Evolutionary conservation across 92 coral and sea anemone species (phyloP), one percentile per base, ranked within the genome.

Genomic region (Palythoa grandiflora): DNA sequence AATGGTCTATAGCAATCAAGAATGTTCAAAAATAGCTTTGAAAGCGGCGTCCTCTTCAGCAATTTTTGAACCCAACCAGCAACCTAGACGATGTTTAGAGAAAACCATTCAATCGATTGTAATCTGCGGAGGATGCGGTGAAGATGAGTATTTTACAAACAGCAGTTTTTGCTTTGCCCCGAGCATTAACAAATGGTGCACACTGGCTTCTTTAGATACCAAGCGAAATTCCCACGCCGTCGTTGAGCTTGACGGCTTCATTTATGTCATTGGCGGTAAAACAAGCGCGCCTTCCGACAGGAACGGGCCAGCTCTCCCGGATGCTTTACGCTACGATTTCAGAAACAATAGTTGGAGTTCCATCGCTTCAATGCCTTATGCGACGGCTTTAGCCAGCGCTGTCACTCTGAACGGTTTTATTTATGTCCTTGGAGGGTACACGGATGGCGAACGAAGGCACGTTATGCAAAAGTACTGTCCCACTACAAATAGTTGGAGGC

Each of bases 391-490:
- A 12, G 55, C 75, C 28, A 63, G 75, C 19, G 86, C 86, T 6
- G 75, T 66, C 8, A 35, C 75, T 38, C 60, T 63, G 7, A 81
- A 47, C 12, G 74, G 44, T 21, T 81, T 9, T 37, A 37, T 44
- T 7, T 63, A 17, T 81, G 83, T 77, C 0, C 47, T 54, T 12
- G 83, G 66, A 51, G 83, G 68, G 36, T 35, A 36, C 36, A 38
- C 40, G 16, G 28, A 21, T 54, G 40, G 44, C n/a, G 37, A 6
- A 15, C 1, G 17, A 11, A 28, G 28, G 11, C 57, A 81, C 59
- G 57, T 68, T 12, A 68, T 81, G 44, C 86, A 81, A 28, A 81
- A 66, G 28, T 81, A 66, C 65, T 81, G 86, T 50, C 61, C 86
- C 17, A 50, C 44, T 37, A 20, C 75, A 63, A 81, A 81, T 13